These are phyloP conservation scores for Anaspis maculata DNA, from an alignment of 2,888 invertebrate species.

Conservation along the genomic window DNA sequence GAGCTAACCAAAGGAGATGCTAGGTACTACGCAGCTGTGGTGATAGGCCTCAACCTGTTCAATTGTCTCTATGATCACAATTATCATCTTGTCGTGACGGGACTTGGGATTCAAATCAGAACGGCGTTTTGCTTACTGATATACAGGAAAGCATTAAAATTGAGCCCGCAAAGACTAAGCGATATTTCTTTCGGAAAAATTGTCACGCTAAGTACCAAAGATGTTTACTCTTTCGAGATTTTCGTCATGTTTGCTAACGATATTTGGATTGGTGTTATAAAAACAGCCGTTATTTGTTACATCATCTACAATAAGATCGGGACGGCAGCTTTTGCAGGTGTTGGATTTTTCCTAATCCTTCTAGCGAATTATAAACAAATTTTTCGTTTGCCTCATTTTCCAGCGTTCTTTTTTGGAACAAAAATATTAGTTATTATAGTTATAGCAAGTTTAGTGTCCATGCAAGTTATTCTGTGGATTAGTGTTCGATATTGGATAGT, in stretches of 20 bases:
- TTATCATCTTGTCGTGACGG: conserved; percentile 75
- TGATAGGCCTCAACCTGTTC: conserved; percentile 60
- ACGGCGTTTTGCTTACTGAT: conserved; percentile 73
- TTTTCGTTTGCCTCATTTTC: too few species aligned
- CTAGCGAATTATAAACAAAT: too few species aligned
- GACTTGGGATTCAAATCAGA: conserved; percentile 72
- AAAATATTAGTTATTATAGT: too few species aligned
- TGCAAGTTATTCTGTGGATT: too few species aligned
- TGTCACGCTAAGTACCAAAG: conserved; percentile 88
- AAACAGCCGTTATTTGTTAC: conserved; percentile 43
- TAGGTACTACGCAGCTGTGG: conserved; percentile 62
- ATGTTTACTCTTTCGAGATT: conserved; percentile 82
- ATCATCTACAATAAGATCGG: conserved; percentile 12
- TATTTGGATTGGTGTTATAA: conserved; percentile 80
- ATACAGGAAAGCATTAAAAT: conserved; percentile 55
- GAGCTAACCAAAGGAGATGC: conserved; percentile 40
- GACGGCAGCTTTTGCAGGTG: conserved; percentile 8
- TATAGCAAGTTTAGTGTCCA: too few species aligned
- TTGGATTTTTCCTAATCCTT: conserved; percentile 17
- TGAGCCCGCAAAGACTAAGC: conserved; percentile 48
- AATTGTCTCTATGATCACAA: conserved; percentile 60
- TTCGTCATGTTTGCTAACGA: conserved; percentile 80
- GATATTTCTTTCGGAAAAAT: conserved; percentile 61
- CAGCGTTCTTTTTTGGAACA: too few species aligned
- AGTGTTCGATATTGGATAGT: too few species aligned